A percentile compares a stretch with the other conserved stretches of the same genome.
Evolutionary conservation across 2,888 invertebrate genomes (phyloP).

Genomic region (Aspidiotus rigidus): DNA sequence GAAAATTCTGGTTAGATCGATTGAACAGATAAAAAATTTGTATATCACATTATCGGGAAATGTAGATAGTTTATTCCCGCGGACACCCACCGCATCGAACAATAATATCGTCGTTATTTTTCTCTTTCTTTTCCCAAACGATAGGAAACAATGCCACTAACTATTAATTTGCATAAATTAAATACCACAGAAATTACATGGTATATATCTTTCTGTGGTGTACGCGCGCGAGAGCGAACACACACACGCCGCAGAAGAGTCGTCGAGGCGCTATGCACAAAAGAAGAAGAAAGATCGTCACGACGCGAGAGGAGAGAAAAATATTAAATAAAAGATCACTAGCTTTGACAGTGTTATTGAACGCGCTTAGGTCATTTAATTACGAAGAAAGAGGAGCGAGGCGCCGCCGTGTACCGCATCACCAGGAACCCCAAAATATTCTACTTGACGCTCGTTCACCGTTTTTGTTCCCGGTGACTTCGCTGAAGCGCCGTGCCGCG

Average conservation of each 20-base stretch:
- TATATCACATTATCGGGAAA: constrained; percentile 15
- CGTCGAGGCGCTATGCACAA: too few species aligned
- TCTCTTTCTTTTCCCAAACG: constrained; percentile 1
- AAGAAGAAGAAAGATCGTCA: too few species aligned
- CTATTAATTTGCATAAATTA: constrained; percentile 20
- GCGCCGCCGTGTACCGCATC: too few species aligned
- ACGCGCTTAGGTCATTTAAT: too few species aligned
- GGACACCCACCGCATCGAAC: constrained; percentile 17
- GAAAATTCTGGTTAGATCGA: constrained; percentile 7
- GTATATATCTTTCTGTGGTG: neutral
- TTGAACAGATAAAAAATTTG: constrained; percentile 11
- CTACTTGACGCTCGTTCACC: too few species aligned
- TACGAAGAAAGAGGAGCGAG: too few species aligned
- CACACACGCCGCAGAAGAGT: neutral
- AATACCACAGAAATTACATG: constrained; percentile 18
- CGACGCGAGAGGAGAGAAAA: too few species aligned
- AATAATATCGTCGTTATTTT: constrained; percentile 1
- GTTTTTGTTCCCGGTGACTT: too few species aligned
- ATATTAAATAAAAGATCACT: too few species aligned
- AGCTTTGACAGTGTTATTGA: too few species aligned
- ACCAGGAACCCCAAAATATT: too few species aligned
- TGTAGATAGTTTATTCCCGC: constrained; percentile 5
- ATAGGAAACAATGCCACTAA: constrained; percentile 14
- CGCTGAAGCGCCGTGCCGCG: too few species aligned
- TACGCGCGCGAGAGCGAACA: neutral